Evolutionary conservation across 2,888 invertebrate genomes (phyloP), one percentile per base, ranked within the genome.

Genomic region (Lycaena phlaeas): DNA sequence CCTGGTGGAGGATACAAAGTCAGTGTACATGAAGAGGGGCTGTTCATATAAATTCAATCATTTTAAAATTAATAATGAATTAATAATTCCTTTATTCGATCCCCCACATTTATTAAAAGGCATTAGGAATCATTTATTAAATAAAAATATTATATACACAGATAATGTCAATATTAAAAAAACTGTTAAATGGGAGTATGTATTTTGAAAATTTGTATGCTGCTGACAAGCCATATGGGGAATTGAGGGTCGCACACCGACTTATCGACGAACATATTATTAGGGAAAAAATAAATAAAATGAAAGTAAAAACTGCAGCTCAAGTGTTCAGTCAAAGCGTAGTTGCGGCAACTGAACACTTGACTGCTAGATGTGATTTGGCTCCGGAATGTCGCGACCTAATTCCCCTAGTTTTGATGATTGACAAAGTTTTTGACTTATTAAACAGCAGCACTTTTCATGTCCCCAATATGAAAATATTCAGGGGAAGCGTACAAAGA

Each of bases 201-300:
- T 53, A 50, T 38, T 52, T 44, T 4, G 30, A 53, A 42, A 36
- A 17, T 26, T 3, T 54, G 1, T 52, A 54, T 41, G 41, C 22
- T 3, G 52, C 50, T 1, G 54, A 55, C 27, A 52, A 52, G 28
- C 44, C 48, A 2, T 50, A 31, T 42, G 51, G 53, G 6, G 56
- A 56, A 10, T 36, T 54, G 2, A 22, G 42, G 30, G 14, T 43
- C 1, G 27, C 52, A 2, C 18, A 51, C 1, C 59, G 58, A 38
- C 2, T 57, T 0, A 58, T 57, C 1, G 54, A 59, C 5, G 55
- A 53, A 30, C 56, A 53, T 12, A 12, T 52, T 31, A n/a, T n/a
- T n/a, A n/a, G n/a, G n/a, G n/a, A n/a, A n/a, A n/a, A n/a, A n/a
- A n/a, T n/a, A n/a, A n/a, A n/a, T n/a, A n/a, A n/a, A n/a, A n/a